These are phyloP conservation scores for Peromyscus attwateri DNA, from an alignment of 2,797 vertebrate genomes.

Conservation along the genomic window DNA sequence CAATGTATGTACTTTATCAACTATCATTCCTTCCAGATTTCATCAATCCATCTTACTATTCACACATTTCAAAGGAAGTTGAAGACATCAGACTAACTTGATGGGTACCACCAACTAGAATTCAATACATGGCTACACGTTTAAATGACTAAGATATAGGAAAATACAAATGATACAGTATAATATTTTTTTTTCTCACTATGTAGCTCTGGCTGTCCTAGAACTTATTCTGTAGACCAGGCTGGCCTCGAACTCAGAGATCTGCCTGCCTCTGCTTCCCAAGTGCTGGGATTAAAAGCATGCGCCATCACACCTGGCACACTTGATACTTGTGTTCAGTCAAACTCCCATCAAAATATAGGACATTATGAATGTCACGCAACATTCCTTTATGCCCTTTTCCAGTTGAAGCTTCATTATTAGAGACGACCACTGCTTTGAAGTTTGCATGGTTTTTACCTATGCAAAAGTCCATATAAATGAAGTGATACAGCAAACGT, in stretches of 20 bases:
- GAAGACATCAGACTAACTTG: background rate
- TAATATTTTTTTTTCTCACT: background rate
- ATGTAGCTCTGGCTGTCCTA: background rate
- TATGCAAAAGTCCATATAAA: background rate
- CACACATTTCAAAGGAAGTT: background rate
- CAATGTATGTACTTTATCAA: background rate
- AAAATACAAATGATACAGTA: background rate
- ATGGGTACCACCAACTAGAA: background rate
- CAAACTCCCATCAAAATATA: background rate
- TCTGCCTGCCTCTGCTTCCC: background rate
- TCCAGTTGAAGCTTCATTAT: background rate
- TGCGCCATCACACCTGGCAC: too few species aligned
- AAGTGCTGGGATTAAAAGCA: background rate
- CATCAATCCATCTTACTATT: background rate
- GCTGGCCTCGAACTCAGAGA: background rate
- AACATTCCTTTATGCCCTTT: background rate
- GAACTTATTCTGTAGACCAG: background rate
- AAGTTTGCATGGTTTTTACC: background rate
- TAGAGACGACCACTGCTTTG: background rate
- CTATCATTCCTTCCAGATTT: background rate
- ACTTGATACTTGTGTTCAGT: background rate
- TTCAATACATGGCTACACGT: background rate
- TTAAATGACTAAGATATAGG: background rate
- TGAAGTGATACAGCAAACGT: background rate
- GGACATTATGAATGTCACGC: background rate